Conservation (phyloP, 2,113 vertebrate genomes). For the Aix galericulata region DNA sequence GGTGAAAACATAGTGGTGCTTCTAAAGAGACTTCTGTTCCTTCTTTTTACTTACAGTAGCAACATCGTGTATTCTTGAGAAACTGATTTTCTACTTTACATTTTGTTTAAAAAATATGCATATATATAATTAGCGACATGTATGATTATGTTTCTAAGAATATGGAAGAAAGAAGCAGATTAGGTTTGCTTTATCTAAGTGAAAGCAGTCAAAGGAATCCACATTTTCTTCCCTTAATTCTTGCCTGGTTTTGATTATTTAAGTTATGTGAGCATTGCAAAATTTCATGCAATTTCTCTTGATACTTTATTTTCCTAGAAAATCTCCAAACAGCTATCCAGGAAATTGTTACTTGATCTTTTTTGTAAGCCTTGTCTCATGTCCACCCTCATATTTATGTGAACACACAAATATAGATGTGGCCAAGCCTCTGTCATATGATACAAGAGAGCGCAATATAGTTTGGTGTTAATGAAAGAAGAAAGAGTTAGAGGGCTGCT, state of each 20-base stretch:
- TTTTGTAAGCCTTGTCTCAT: background rate
- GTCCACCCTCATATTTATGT: background rate
- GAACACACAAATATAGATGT: background rate
- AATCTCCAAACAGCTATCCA: background rate
- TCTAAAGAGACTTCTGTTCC: background rate
- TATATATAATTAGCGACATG: background rate
- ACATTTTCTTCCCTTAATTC: background rate
- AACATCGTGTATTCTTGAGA: background rate
- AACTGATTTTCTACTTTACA: background rate
- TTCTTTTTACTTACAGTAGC: background rate
- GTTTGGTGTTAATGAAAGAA: background rate
- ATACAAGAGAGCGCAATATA: background rate
- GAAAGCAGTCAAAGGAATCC: slow-evolving; percentile 2
- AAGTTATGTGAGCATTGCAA: background rate
- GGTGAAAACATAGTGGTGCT: background rate
- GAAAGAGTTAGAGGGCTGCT: background rate
- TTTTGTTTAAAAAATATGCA: background rate
- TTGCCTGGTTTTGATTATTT: background rate
- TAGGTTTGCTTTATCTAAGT: background rate
- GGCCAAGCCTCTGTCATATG: background rate
- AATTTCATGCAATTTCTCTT: background rate
- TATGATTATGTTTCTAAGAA: background rate
- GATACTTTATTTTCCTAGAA: background rate
- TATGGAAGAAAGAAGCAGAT: background rate
- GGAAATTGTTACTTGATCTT: background rate